Percentiles rank a stretch among this genome's conserved stretches.
These are phyloP conservation scores for Chaetodon trifasciatus DNA, from an alignment of 2,797 vertebrate genomes.

Conservation along the genomic window DNA sequence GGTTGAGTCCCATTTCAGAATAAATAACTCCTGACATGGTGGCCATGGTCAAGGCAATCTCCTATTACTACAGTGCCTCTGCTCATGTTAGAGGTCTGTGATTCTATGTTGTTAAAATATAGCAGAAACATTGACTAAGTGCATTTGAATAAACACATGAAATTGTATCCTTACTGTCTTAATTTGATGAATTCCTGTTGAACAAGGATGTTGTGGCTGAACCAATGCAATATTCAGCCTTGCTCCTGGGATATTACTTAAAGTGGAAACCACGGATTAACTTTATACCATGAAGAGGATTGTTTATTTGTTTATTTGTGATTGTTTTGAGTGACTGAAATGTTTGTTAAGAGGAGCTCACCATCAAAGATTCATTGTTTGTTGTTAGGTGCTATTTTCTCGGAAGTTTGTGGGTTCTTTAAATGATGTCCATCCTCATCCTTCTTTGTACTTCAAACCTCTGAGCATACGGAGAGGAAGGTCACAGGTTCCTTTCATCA, in stretches of 20 bases:
- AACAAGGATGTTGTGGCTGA: neutral
- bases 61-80: neutral
- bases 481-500: slow-evolving; percentile 2
- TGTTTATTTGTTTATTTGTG: neutral
- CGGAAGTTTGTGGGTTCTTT: neutral
- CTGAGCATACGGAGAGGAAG: slow-evolving; percentile 18
- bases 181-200: neutral
- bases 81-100: neutral
- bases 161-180: neutral
- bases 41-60: slow-evolving; percentile 17
- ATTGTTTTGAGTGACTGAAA: neutral
- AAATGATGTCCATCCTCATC: neutral
- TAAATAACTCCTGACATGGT: slow-evolving; percentile 25
- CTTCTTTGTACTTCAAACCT: slow-evolving; percentile 7
- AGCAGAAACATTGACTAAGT: slow-evolving; percentile 2
- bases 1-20: slow-evolving; percentile 28
- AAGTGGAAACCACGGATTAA: neutral
- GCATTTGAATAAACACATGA: neutral
- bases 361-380: neutral
- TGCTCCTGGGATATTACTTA: neutral
- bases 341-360: neutral
- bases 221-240: neutral
- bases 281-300: neutral
- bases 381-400: slow-evolving; percentile 3
- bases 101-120: neutral